Evolutionary conservation across 2,113 vertebrate species (phyloP), one percentile per base, ranked within the genome.

Genomic region (Lichenostomus cassidix): DNA sequence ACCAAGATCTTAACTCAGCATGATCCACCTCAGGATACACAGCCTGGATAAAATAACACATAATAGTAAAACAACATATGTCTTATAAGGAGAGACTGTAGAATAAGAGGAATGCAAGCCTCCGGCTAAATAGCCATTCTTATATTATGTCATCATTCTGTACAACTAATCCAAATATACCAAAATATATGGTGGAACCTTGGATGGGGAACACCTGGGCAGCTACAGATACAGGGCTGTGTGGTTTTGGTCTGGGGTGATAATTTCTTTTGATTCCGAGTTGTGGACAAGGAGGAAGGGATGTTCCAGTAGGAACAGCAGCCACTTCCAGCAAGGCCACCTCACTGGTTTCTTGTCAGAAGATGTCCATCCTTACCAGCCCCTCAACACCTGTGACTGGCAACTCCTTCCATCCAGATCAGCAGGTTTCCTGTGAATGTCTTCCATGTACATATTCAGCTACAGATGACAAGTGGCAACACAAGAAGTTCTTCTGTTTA

Each of bases 281-380:
- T 2, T 64, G 47, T 28, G 39, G 39, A 7, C 19, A 21, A 11
- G n/a, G 53, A 73, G 24, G 29, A 37, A 52, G 16, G 37, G 47
- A 29, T 9, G 24, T 15, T 37, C 35, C 5, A 0, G 5, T 4
- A 41, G 31, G 29, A 74, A 35, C 9, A 9, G 46, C 18, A 1
- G 0, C 10, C 46, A 5, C 24, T 23, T 27, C 60, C 60, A 52
- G 42, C 0, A 0, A 58, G 59, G 46, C 41, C 33, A 59, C 29
- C 50, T 14, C 49, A 18, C 24, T 0, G 3, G 35, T 10, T 65
- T 58, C 49, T 44, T 27, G 17, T 5, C 70, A 35, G n/a, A 62
- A 1, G 1, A 21, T 2, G 3, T 2, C 53, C 42, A 12, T 17
- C 15, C 22, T 10, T 23, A 42, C n/a, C 15, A 60, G 25, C 5